Conservation (phyloP, 2,797 vertebrate genomes). For the Melanotaenia parkinsoni region DNA sequence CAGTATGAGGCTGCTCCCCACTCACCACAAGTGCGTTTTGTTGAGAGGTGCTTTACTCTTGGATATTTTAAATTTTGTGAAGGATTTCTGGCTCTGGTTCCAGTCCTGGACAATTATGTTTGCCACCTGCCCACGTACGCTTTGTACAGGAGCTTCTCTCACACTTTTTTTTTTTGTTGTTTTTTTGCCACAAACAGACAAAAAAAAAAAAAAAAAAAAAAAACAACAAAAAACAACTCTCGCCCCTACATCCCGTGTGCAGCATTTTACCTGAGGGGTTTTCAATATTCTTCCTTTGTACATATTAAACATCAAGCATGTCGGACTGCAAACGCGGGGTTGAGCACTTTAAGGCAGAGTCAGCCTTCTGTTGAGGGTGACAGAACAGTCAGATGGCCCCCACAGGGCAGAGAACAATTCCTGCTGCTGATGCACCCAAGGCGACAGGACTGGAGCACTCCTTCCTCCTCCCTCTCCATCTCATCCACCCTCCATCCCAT, state of each 20-base stretch:
- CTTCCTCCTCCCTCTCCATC: constrained; percentile 11
- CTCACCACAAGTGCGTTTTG: constrained; percentile 36
- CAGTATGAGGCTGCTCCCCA: constrained; percentile 19
- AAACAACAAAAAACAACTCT: constrained; percentile 23
- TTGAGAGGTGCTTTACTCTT: constrained; percentile 50
- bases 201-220: constrained; percentile 51
- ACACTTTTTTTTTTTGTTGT: constrained; percentile 47
- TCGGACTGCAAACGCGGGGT: constrained; percentile 51
- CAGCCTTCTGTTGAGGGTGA: constrained; percentile 73
- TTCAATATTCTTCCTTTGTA: constrained; percentile 60
- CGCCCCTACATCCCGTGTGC: constrained; percentile 42
- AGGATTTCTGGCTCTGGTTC: constrained; percentile 34
- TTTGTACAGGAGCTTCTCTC: constrained; percentile 50
- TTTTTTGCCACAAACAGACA: constrained; percentile 55
- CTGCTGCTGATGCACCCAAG: constrained; percentile 76
- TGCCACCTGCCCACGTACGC: constrained; percentile 46
- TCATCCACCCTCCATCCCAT: constrained; percentile 48
- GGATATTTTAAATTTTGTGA: constrained; percentile 45
- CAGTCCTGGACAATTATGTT: constrained; percentile 58
- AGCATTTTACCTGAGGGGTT: constrained; percentile 53
- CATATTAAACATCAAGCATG: constrained; percentile 76
- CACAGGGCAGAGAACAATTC: constrained; percentile 70
- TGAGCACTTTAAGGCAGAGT: constrained; percentile 69
- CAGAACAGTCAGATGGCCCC: constrained; percentile 75
- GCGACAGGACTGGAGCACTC: constrained; percentile 69